Evolutionary conservation across 1,140 invertebrate genomes (phyloP).

Genomic region (Homalodisca vitripennis): DNA sequence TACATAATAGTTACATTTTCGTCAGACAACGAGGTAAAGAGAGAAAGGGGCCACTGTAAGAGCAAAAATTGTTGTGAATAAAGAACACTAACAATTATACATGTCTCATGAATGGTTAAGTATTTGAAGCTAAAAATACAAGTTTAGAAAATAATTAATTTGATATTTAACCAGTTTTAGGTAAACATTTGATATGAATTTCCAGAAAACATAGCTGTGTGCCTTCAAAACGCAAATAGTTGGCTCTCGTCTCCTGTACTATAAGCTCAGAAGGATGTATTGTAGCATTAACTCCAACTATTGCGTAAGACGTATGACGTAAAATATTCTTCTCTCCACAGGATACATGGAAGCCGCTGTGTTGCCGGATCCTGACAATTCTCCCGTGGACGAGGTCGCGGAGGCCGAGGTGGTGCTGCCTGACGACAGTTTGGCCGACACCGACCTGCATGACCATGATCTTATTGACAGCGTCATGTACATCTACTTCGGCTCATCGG

Average conservation of each 20-base stretch:
- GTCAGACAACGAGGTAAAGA: too few species aligned
- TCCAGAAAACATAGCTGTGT: neutral
- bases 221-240: neutral
- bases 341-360: conserved; percentile 25
- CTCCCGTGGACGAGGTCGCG: conserved; percentile 18
- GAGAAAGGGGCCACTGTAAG: too few species aligned
- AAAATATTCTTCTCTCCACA: neutral
- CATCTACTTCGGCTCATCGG: conserved; percentile 55
- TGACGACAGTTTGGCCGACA: conserved; percentile 41
- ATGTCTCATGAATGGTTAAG: too few species aligned
- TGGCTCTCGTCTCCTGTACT: neutral
- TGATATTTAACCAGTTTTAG: neutral
- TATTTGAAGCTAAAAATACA: too few species aligned
- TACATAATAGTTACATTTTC: too few species aligned
- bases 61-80: too few species aligned
- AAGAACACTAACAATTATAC: too few species aligned
- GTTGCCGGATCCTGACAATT: conserved; percentile 26
- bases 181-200: neutral
- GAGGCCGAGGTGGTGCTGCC: conserved; percentile 33
- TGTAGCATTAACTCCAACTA: neutral
- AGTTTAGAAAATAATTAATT: too few species aligned
- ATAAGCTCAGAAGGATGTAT: neutral
- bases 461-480: conserved; percentile 59
- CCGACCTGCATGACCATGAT: conserved; percentile 52
- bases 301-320: neutral